Evolutionary conservation across 2,797 vertebrate genomes (phyloP), one percentile per base, ranked within the genome.

Genomic region (Lacerta viridis): DNA sequence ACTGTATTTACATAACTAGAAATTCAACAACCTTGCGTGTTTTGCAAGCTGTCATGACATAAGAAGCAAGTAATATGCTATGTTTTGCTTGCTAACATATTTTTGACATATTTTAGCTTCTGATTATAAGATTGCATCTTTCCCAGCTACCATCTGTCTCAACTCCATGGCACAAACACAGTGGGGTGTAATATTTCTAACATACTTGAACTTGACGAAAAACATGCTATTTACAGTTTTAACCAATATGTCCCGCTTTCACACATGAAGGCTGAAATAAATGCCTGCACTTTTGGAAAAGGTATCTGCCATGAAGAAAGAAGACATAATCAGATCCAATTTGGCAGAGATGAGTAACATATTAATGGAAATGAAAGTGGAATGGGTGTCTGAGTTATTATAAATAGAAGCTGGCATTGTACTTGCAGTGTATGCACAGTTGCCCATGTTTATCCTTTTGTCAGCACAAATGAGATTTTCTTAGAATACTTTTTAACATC

Each of bases 101-200:
- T 97, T 97, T 93, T 97, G 97, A 97, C 97, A 96, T 97, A 97
- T 97, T 97, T 97, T 96, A 96, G 96, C 95, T 97, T 97, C 96
- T 95, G 96, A 97, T 96, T 95, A 94, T 96, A 97, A 97, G 96
- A 97, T 93, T 96, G 96, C 96, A 93, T 96, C 95, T 97, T 97
- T 97, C 94, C 95, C 96, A 96, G 97, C 95, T 97, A 96, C 97
- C 97, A 97, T 97, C 97, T 97, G 97, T 97, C 96, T 97, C 96
- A 79, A 95, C 94, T 96, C 95, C 93, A 94, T 96, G 96, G 94
- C 96, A 96, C 94, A 94, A 93, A 97, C 96, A 96, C 97, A 97
- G 97, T 96, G 92, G 97, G 97, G 96, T 96, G 97, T 96, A 96
- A 95, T 94, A 96, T 96, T 97, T 97, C 94, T 94, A 96, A 95